phyloP scores from a whole-genome alignment of 1,140 invertebrate genomes.

The Lepeophtheirus salmonis region DNA sequence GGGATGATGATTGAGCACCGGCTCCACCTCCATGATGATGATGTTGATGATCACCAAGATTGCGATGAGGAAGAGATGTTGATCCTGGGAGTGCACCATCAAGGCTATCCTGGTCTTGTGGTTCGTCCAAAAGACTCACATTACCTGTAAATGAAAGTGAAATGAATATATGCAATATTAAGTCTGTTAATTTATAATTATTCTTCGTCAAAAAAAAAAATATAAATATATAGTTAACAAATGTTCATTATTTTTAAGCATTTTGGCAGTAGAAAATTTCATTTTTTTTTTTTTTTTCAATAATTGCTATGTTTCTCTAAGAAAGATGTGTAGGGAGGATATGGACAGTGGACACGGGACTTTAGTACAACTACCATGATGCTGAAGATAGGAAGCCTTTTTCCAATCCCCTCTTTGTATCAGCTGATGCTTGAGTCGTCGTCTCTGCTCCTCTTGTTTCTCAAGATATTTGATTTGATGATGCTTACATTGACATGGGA shows the following conservation, averaged over 20 bases:
- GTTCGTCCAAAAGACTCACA: slow-evolving; percentile 1
- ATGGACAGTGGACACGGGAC: no score
- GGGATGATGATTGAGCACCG: no score
- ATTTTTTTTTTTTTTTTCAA: neutral
- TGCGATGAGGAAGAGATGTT: neutral
- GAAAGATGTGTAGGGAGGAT: no score
- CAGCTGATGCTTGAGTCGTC: neutral
- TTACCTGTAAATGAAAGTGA: neutral
- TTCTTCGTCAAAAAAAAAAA: no score
- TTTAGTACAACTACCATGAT: neutral
- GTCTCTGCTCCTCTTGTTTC: slow-evolving; percentile 10
- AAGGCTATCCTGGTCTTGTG: slow-evolving; percentile 2
- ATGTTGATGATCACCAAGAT: neutral
- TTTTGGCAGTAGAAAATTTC: no score
- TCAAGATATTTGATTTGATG: neutral
- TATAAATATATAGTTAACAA: no score
- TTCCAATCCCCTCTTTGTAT: slow-evolving; percentile 1
- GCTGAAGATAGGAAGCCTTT: neutral
- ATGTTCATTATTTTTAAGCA: no score
- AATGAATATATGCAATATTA: no score
- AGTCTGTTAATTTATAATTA: no score
- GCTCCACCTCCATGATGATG: neutral
- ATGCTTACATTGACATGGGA: slow-evolving; percentile 11
- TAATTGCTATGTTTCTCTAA: neutral
- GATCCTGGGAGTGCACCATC: neutral